phyloP scores from a whole-genome alignment of 1,140 invertebrate species.

The honey bee (Apis mellifera) region DNA sequence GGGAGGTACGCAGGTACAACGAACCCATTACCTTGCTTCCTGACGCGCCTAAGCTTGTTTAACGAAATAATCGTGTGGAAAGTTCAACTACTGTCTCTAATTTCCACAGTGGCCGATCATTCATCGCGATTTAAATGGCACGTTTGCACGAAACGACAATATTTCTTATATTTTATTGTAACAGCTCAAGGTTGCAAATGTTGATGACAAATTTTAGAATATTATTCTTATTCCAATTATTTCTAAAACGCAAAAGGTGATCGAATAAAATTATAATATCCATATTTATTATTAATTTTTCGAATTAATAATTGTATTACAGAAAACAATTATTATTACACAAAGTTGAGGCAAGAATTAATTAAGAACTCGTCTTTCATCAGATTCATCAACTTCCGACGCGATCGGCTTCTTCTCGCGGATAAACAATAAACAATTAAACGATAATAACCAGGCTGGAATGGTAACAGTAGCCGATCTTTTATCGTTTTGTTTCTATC shows the following conservation, averaged over 20 bases:
- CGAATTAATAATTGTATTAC: no score
- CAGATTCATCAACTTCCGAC: background rate
- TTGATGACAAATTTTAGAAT: no score
- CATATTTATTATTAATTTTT: no score
- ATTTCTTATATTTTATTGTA: no score
- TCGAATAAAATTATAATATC: no score
- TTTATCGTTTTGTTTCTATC: constrained; percentile 15
- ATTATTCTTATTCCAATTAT: no score
- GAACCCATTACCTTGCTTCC: constrained; percentile 52
- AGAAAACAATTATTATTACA: no score
- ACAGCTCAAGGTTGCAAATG: no score
- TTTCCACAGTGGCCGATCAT: no score
- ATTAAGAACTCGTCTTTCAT: background rate
- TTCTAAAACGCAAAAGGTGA: no score
- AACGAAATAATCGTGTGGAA: constrained; percentile 4
- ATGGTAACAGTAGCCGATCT: background rate
- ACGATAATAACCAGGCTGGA: background rate
- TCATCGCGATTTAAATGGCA: no score
- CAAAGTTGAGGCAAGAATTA: background rate
- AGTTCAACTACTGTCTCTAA: background rate
- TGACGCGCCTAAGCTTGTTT: constrained; percentile 45
- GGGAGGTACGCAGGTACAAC: constrained; percentile 45
- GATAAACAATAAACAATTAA: background rate
- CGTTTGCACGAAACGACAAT: no score
- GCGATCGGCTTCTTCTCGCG: background rate